Percentiles rank a stretch among this genome's conserved stretches.
Evolutionary conservation across 2,888 invertebrate species (phyloP).

Genomic region (Heliconius charithonia): DNA sequence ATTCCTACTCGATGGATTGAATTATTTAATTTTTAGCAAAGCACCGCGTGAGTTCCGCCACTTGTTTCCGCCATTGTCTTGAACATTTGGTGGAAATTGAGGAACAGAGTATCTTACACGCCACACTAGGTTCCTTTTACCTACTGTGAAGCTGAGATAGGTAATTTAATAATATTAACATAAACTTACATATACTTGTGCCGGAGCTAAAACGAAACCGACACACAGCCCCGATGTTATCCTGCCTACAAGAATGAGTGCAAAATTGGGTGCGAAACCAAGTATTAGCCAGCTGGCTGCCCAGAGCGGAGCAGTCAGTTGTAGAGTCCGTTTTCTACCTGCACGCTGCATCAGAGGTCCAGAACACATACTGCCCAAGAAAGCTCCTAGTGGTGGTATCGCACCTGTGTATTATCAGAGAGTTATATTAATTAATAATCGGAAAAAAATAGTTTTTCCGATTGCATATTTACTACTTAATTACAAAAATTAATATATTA

Average conservation of each 20-base stretch:
- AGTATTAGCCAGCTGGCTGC: constrained; percentile 82
- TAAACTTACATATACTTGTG: constrained; percentile 85
- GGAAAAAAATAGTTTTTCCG: background rate
- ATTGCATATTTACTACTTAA: background rate
- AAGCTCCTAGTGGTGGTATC: constrained; percentile 83
- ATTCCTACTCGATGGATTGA: too few species aligned
- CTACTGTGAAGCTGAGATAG: too few species aligned
- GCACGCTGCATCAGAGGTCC: constrained; percentile 81
- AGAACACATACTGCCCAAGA: constrained; percentile 81
- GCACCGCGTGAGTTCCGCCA: too few species aligned
- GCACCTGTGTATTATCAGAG: constrained; percentile 66
- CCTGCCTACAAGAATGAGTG: constrained; percentile 80
- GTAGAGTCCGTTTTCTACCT: constrained; percentile 80
- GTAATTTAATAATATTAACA: background rate
- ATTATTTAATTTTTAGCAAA: too few species aligned
- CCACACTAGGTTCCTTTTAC: too few species aligned
- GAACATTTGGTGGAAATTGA: too few species aligned
- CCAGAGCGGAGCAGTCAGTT: constrained; percentile 80
- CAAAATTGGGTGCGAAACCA: constrained; percentile 73
- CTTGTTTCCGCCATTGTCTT: too few species aligned
- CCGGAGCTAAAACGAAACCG: constrained; percentile 84
- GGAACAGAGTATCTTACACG: too few species aligned
- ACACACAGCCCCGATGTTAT: constrained; percentile 84
- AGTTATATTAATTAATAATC: background rate
- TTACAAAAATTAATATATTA: too few species aligned